Base-by-base conservation (phyloP, 2,113 vertebrate genomes). In the Zosterops lateralis region DNA sequence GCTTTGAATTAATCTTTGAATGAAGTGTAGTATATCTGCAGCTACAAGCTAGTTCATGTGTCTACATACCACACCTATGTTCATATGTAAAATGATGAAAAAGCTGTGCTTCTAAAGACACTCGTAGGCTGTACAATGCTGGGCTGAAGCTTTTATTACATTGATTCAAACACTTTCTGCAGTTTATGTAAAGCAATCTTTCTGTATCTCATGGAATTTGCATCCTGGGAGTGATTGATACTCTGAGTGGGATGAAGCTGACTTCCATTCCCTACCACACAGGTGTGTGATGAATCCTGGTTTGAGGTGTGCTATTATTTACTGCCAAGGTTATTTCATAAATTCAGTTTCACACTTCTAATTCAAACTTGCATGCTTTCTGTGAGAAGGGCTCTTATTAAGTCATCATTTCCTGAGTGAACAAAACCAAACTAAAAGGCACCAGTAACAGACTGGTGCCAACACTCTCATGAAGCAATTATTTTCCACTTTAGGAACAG, bases 141-240 rank as follows among this genome's bases (percentile, higher is more conserved):
- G 61, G 74, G 66, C 79, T 93, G 92, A 94, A 91, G 89, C 78
- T 94, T 96, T 96, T 92, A 95, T 90, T 92, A 72, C 71, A 87
- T 44, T 22, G 79, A 97, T 96, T 90, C 95, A 89, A 96, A 84
- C 90, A 78, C 76, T 91, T 97, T 94, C 96, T 51, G 64, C 68
- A 89, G 87, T 74, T 93, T 86, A 97, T 96, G 87, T 78, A 94
- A 95, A 94, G 82, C 56, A 85, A 96, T 96, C 74, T 95, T 81
- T 94, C 76, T 87, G 78, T 92, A 96, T 93, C 92, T 95, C 53
- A 51, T 1, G 38, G 67, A 96, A 97, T 97, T 97, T 97, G 92
- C 97, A 97, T 97, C 91, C 97, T 90, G 84, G 93, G 85, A 95
- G 58, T 95, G 95, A 97, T 96, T 96, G 95, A 95, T 97, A 81